Evolutionary conservation across 2,797 vertebrate species (phyloP).

Genomic region (Phyllotis vaccarum): DNA sequence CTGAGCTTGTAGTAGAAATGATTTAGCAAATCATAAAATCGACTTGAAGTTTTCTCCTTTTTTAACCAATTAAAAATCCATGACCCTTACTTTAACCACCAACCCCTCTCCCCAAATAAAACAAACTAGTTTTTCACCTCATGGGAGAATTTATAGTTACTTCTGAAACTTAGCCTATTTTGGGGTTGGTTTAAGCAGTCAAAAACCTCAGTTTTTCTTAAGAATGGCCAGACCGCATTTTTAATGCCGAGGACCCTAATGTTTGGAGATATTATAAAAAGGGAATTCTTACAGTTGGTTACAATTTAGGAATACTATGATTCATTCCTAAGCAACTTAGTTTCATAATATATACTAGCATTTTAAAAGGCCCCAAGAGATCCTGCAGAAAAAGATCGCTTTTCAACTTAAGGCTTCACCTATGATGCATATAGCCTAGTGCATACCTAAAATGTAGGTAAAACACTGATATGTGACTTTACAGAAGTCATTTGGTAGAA

Average conservation of each 20-base stretch:
- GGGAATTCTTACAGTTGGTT: slow-evolving; percentile 42
- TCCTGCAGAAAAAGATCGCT: not conserved
- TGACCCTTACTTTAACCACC: not conserved
- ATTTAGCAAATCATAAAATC: slow-evolving; percentile 64
- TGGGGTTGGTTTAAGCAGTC: not conserved
- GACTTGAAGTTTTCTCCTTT: slow-evolving; percentile 54
- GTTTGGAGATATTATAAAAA: slow-evolving; percentile 44
- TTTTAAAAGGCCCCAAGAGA: slow-evolving; percentile 32
- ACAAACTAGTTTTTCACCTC: not conserved
- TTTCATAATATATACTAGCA: not conserved
- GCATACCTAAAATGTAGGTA: not conserved
- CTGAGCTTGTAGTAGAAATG: slow-evolving; percentile 25
- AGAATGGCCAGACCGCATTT: slow-evolving; percentile 56
- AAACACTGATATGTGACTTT: not conserved
- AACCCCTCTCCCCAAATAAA: not conserved
- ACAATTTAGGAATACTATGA: slow-evolving; percentile 26
- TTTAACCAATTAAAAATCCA: slow-evolving; percentile 56
- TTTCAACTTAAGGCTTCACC: slow-evolving; percentile 7
- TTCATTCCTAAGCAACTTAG: slow-evolving; percentile 67
- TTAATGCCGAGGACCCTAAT: slow-evolving; percentile 41
- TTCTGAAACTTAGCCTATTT: not conserved
- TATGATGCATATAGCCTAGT: not conserved
- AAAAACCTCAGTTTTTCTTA: not conserved
- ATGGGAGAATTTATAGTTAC: slow-evolving; percentile 14
- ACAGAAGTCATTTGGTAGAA: slow-evolving; percentile 4